These are phyloP conservation scores for Holcopasites calliopsidis DNA, from an alignment of 1,140 invertebrate genomes.

Conservation along the genomic window DNA sequence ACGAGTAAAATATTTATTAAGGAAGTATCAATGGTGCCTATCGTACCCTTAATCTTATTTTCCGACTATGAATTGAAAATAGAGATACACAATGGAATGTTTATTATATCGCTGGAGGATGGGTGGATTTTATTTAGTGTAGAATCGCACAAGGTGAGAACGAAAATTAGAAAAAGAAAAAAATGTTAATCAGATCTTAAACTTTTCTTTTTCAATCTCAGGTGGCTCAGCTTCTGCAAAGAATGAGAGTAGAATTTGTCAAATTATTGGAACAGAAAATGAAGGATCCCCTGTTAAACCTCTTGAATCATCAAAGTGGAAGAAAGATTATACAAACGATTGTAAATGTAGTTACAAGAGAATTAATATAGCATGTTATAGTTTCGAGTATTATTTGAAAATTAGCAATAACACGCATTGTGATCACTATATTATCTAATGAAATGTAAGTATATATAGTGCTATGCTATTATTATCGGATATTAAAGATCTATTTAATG, in stretches of 20 bases:
- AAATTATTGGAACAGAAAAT: constrained; percentile 90
- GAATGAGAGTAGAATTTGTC: constrained; percentile 86
- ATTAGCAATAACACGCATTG: not conserved
- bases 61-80: constrained; percentile 86
- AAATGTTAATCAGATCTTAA: constrained; percentile 3
- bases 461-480: not conserved
- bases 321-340: constrained; percentile 90
- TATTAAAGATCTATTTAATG: not conserved
- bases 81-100: constrained; percentile 86
- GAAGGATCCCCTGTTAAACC: constrained; percentile 87
- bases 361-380: constrained; percentile 63
- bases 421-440: not conserved
- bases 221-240: constrained; percentile 89
- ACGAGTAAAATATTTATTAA: constrained; percentile 89
- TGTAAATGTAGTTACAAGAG: constrained; percentile 84
- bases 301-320: constrained; percentile 87
- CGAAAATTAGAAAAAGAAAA: not conserved
- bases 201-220: constrained; percentile 66
- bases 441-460: not conserved
- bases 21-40: constrained; percentile 89
- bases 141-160: constrained; percentile 84
- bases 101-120: constrained; percentile 88
- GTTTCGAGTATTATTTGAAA: not conserved
- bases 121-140: constrained; percentile 92
- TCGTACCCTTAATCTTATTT: constrained; percentile 89